These are phyloP conservation scores for Pollenia amentaria DNA, from an alignment of 2,888 invertebrate genomes.

Conservation along the genomic window DNA sequence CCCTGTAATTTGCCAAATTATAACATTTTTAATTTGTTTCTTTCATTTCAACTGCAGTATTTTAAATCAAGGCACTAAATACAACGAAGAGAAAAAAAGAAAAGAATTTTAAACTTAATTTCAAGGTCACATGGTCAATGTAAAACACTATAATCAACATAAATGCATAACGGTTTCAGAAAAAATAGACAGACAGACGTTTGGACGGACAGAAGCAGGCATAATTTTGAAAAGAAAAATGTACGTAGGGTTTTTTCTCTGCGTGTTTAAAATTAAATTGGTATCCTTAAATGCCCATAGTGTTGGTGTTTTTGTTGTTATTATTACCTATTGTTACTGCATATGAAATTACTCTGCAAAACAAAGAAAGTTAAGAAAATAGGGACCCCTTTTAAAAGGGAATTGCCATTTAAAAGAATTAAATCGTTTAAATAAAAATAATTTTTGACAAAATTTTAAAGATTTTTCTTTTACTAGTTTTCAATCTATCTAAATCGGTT, in stretches of 20 bases:
- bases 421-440: not conserved
- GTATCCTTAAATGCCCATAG: slow-evolving; percentile 44
- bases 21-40: slow-evolving; percentile 23
- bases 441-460: too few species aligned
- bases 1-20: slow-evolving; percentile 63
- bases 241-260: slow-evolving; percentile 29
- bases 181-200: slow-evolving; percentile 3
- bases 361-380: not conserved
- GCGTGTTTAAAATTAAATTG: slow-evolving; percentile 61
- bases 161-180: slow-evolving; percentile 70
- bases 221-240: slow-evolving; percentile 1
- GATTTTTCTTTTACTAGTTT: too few species aligned
- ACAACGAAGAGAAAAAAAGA: slow-evolving; percentile 33
- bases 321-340: not conserved
- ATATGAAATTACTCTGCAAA: slow-evolving; percentile 19
- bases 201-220: not conserved
- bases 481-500: too few species aligned
- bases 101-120: slow-evolving; percentile 44
- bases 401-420: slow-evolving; percentile 14
- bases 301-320: slow-evolving; percentile 23
- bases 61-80: slow-evolving; percentile 61
- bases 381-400: not conserved
- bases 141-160: slow-evolving; percentile 73
- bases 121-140: slow-evolving; percentile 74
- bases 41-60: slow-evolving; percentile 52